These are phyloP conservation scores for Lepisosteus oculatus DNA, from an alignment of 2,113 vertebrate genomes.

Conservation along the genomic window DNA sequence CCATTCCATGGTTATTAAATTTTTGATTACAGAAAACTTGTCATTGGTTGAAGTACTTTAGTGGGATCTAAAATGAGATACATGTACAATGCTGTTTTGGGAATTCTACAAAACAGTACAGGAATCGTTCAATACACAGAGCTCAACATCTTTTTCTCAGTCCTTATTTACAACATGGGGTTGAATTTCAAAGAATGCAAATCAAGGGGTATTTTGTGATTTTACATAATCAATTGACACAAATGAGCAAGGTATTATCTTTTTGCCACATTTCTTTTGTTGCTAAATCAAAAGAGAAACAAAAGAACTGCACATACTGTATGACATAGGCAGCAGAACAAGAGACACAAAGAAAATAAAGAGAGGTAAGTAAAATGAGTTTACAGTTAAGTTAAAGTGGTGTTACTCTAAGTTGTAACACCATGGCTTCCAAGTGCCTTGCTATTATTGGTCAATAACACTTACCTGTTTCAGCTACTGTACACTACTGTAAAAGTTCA, in stretches of 20 bases:
- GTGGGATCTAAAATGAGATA: not conserved
- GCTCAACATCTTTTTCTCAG: too few species aligned
- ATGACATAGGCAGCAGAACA: not conserved
- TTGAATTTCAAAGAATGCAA: constrained; percentile 20
- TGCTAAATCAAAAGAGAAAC: constrained; percentile 12
- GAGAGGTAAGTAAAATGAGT: too few species aligned
- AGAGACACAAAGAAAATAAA: too few species aligned
- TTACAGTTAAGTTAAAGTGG: too few species aligned
- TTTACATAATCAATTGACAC: constrained; percentile 23
- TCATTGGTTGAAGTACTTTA: not conserved
- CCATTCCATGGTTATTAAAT: not conserved
- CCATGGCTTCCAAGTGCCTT: too few species aligned
- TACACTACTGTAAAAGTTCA: too few species aligned
- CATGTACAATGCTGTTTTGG: not conserved
- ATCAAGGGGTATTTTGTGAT: constrained; percentile 12
- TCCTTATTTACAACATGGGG: constrained; percentile 7
- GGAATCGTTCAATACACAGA: not conserved
- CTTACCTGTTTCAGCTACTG: too few species aligned
- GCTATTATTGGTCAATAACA: too few species aligned
- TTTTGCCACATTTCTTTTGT: constrained; percentile 17
- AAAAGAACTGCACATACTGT: not conserved
- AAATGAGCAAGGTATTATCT: constrained; percentile 24
- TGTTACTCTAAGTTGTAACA: too few species aligned
- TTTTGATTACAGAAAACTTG: not conserved
- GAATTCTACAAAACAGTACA: constrained; percentile 5